phyloP scores from a whole-genome alignment of 2,888 invertebrate genomes.

The Drosophila anomalata region DNA sequence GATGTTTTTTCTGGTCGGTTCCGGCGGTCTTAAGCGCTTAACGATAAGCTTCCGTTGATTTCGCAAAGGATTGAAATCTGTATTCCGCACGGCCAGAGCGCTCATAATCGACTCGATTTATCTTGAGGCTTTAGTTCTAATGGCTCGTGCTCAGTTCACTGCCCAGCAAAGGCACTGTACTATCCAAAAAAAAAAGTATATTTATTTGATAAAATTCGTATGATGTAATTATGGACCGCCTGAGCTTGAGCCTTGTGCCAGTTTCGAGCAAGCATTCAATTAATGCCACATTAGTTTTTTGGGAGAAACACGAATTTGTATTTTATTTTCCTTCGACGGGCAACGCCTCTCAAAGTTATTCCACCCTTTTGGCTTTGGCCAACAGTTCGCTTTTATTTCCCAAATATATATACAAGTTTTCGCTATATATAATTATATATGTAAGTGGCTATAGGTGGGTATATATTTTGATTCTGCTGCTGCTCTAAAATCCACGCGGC shows the following conservation, averaged over 20 bases:
- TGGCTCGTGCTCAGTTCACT: constrained; percentile 24
- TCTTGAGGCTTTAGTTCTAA: constrained; percentile 23
- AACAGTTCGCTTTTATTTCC: constrained; percentile 30
- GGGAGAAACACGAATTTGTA: constrained; percentile 18
- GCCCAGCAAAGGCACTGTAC: background rate
- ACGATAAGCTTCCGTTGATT: constrained; percentile 66
- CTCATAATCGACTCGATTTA: constrained; percentile 58
- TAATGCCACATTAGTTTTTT: constrained; percentile 55
- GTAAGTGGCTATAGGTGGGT: constrained; percentile 27
- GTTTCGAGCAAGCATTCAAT: constrained; percentile 52
- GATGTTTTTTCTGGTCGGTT: constrained; percentile 31
- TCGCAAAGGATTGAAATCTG: constrained; percentile 70
- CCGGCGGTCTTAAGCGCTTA: constrained; percentile 71
- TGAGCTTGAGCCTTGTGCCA: constrained; percentile 60
- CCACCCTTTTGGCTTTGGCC: constrained; percentile 38
- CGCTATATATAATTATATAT: constrained; percentile 32
- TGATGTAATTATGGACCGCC: constrained; percentile 60
- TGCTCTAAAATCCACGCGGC: constrained; percentile 54
- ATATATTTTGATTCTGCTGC: constrained; percentile 40
- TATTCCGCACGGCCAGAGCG: constrained; percentile 56
- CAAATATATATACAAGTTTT: constrained; percentile 8
- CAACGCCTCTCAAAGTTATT: constrained; percentile 62
- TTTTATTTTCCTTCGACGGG: constrained; percentile 35
- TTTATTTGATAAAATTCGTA: constrained; percentile 22
- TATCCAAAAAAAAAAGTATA: background rate